These are phyloP conservation scores for Apamea sordens DNA, from an alignment of 2,888 invertebrate genomes.

Conservation along the genomic window DNA sequence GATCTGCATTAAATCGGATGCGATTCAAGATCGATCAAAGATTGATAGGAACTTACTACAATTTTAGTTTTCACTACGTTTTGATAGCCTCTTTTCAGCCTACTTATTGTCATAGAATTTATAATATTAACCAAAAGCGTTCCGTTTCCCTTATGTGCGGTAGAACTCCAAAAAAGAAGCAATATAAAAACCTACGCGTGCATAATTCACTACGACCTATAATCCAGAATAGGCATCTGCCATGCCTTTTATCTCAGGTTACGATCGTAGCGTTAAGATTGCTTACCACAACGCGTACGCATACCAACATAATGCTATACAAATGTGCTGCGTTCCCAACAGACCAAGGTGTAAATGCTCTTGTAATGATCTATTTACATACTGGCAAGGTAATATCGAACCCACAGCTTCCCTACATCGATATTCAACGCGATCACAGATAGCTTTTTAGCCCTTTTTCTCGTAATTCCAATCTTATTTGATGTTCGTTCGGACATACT, in stretches of 20 bases:
- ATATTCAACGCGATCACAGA: constrained; percentile 60
- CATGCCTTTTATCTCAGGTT: constrained; percentile 44
- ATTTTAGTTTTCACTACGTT: neutral
- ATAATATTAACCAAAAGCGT: neutral
- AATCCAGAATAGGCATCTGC: constrained; percentile 43
- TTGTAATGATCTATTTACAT: constrained; percentile 71
- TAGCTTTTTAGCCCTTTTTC: constrained; percentile 57
- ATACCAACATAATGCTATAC: constrained; percentile 54
- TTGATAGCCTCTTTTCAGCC: neutral
- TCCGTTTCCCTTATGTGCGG: constrained; percentile 7
- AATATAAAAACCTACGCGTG: constrained; percentile 50
- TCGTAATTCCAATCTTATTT: constrained; percentile 55
- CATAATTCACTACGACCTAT: constrained; percentile 43
- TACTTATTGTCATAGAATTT: neutral
- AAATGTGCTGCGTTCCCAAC: constrained; percentile 55
- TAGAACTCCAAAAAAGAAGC: constrained; percentile 36
- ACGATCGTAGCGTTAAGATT: constrained; percentile 52
- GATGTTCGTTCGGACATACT: constrained; percentile 40
- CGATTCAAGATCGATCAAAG: neutral
- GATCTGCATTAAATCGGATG: neutral
- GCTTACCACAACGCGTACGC: constrained; percentile 34
- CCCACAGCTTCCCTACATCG: constrained; percentile 55
- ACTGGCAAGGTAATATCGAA: constrained; percentile 53
- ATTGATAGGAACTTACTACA: neutral
- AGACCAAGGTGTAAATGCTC: constrained; percentile 68